Evolutionary conservation across 1,140 invertebrate species (phyloP).

Genomic region (Zaprionus gabonicus): DNA sequence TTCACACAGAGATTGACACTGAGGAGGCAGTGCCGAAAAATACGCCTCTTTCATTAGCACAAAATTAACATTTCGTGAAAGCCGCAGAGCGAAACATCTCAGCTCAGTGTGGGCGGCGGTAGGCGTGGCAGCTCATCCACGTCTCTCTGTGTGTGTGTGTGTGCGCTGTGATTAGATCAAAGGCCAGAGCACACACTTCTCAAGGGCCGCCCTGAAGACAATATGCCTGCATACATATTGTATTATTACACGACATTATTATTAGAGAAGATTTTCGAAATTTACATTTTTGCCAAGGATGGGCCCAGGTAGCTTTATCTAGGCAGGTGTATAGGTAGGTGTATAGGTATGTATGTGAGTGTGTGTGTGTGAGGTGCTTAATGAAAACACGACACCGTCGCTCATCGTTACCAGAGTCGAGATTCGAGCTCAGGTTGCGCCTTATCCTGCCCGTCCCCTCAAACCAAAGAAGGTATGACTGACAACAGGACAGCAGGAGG

Average conservation of each 20-base stretch:
- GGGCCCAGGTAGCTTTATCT: not conserved
- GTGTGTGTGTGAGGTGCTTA: conserved; percentile 53
- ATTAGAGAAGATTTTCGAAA: conserved; percentile 75
- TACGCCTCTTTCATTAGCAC: conserved; percentile 54
- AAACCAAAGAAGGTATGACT: conserved; percentile 4
- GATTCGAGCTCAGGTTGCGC: conserved; percentile 24
- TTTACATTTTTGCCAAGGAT: conserved; percentile 48
- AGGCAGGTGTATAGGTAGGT: not conserved
- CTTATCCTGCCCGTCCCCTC: not conserved
- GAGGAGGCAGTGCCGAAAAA: conserved; percentile 15
- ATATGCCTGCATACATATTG: conserved; percentile 48
- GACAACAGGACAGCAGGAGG: not conserved
- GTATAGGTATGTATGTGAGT: conserved; percentile 18
- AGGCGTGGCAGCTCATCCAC: not conserved
- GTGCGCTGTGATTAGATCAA: conserved; percentile 56
- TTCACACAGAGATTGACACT: not conserved
- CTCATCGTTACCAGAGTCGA: conserved; percentile 66
- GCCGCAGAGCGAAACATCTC: conserved; percentile 49
- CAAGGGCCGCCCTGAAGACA: conserved; percentile 18
- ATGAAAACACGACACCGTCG: conserved; percentile 79
- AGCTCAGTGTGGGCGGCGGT: no score
- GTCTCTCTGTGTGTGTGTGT: conserved; percentile 15
- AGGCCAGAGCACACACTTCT: conserved; percentile 29
- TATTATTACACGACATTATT: conserved; percentile 63
- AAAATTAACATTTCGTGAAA: conserved; percentile 63